Conservation (phyloP, 2,888 invertebrate species). For the Scelioninae gen. 2 region DNA sequence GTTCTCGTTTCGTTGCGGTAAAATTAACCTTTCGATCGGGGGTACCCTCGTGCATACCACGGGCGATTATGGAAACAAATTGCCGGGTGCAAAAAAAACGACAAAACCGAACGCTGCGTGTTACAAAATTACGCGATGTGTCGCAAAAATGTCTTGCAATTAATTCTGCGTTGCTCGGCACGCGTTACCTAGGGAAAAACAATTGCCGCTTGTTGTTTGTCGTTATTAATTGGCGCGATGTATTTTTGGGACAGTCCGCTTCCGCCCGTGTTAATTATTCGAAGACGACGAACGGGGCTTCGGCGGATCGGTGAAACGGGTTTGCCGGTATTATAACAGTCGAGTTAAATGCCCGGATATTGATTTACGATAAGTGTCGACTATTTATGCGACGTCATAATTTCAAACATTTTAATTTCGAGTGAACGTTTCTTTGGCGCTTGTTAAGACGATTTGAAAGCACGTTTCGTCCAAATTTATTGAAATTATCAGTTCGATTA, state of each 20-base stretch:
- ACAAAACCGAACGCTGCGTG: constrained; percentile 13
- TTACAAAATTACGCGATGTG: constrained; percentile 39
- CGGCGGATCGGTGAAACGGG: no score
- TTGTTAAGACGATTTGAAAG: no score
- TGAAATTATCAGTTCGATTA: no score
- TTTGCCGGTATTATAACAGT: not conserved
- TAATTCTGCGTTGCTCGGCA: constrained; percentile 12
- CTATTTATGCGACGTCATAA: no score
- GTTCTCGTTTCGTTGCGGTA: constrained; percentile 63
- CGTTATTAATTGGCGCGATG: constrained; percentile 32
- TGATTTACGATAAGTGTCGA: not conserved
- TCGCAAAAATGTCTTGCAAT: constrained; percentile 41
- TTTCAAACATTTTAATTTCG: no score
- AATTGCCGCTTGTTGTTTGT: constrained; percentile 19
- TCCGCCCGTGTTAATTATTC: constrained; percentile 6
- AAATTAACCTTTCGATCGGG: constrained; percentile 68
- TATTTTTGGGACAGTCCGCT: not conserved
- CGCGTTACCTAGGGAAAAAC: constrained; percentile 27
- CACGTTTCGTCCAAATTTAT: no score
- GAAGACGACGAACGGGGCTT: constrained; percentile 1
- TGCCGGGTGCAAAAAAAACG: constrained; percentile 41
- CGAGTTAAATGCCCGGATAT: not conserved
- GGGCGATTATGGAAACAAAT: constrained; percentile 65
- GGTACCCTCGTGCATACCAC: constrained; percentile 61
- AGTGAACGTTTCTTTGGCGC: no score